Conservation (phyloP, 1,140 invertebrate genomes). For the Vollenhovia emeryi region DNA sequence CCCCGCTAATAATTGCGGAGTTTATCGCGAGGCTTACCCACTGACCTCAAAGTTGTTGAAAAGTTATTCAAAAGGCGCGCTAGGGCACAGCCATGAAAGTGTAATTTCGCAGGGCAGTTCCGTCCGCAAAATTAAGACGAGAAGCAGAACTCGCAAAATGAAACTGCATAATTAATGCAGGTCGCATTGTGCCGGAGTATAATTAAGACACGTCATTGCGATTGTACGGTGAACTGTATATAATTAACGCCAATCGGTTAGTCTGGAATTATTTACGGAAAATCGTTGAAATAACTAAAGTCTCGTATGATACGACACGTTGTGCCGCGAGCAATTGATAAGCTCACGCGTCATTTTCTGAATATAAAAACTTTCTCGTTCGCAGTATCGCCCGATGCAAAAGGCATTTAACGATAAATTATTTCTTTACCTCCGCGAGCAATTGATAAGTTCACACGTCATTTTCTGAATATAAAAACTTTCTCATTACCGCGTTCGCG, state of each 20-base stretch:
- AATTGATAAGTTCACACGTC: not conserved
- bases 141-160: not conserved
- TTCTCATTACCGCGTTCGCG: not conserved
- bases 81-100: not conserved
- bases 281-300: not conserved
- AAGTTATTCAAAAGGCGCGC: not conserved
- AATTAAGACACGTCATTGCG: slow-evolving; percentile 1
- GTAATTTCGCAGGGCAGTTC: not conserved
- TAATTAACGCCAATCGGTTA: not conserved
- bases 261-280: not conserved
- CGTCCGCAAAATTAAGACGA: not conserved
- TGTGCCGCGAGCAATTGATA: not conserved
- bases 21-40: not conserved
- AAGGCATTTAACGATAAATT: not conserved
- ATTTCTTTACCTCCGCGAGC: not conserved
- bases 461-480: not conserved
- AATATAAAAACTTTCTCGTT: not conserved
- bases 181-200: not conserved
- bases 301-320: not conserved
- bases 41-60: not conserved
- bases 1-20: not conserved
- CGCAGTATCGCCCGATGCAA: not conserved
- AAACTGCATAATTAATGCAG: not conserved
- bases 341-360: not conserved
- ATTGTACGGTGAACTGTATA: not conserved